Evolutionary conservation across 2,113 vertebrate species (phyloP).

Genomic region (Perca fluviatilis): DNA sequence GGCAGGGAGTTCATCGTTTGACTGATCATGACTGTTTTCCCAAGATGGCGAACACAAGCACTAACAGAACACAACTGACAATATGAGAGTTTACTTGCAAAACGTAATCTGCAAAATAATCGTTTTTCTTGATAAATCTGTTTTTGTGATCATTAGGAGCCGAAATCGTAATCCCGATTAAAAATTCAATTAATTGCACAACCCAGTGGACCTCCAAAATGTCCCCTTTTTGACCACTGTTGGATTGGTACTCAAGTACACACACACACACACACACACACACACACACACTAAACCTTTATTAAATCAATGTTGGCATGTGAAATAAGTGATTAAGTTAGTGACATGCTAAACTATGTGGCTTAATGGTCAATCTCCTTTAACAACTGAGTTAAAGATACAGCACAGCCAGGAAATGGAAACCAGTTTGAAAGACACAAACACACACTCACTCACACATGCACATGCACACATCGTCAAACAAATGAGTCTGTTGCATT

Average conservation of each 20-base stretch:
- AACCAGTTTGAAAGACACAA: slow-evolving; percentile 26
- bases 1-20: no score
- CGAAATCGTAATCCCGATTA: no score
- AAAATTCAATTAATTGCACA: no score
- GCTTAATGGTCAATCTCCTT: slow-evolving; percentile 67
- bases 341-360: slow-evolving; percentile 62
- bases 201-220: not conserved
- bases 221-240: not conserved
- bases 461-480: slow-evolving; percentile 40
- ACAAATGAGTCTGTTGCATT: slow-evolving; percentile 73
- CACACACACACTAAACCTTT: slow-evolving; percentile 34
- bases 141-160: no score
- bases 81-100: no score
- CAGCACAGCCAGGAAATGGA: slow-evolving; percentile 27
- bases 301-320: slow-evolving; percentile 49
- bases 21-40: no score
- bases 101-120: no score
- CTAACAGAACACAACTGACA: no score
- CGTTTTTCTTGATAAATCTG: no score
- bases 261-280: slow-evolving; percentile 3
- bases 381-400: slow-evolving; percentile 54
- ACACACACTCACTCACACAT: slow-evolving; percentile 9
- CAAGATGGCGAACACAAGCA: no score
- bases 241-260: not conserved
- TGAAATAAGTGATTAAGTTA: slow-evolving; percentile 58